Conservation (phyloP, 2,113 vertebrate species). For the Anoplopoma fimbria region DNA sequence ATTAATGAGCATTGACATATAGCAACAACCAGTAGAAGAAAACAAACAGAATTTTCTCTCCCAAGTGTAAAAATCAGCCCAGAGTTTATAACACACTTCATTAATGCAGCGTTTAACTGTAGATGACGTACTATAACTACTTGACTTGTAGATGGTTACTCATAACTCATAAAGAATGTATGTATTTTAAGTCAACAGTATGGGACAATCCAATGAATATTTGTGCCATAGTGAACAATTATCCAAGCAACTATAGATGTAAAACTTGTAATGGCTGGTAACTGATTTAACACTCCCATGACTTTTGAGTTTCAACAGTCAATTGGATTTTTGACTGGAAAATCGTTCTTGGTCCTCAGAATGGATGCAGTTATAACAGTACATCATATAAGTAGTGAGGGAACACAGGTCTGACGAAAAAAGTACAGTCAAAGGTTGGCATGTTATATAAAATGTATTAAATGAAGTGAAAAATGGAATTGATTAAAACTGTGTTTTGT, state of each 20-base stretch:
- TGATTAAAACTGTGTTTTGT: background rate
- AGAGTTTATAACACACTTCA: constrained; percentile 36
- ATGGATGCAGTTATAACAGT: constrained; percentile 12
- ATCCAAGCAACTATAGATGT: constrained; percentile 44
- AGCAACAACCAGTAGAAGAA: constrained; percentile 20
- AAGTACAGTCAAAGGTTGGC: background rate
- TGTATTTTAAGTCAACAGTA: constrained; percentile 41
- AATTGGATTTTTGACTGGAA: constrained; percentile 43
- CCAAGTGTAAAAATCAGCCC: constrained; percentile 26
- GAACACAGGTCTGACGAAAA: background rate
- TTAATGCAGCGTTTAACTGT: constrained; percentile 31
- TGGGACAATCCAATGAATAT: constrained; percentile 55
- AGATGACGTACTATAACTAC: constrained; percentile 48
- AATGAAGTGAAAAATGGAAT: background rate
- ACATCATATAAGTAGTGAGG: background rate
- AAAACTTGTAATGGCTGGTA: constrained; percentile 46
- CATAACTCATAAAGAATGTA: constrained; percentile 55
- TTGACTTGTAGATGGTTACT: constrained; percentile 37
- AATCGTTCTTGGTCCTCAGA: constrained; percentile 9
- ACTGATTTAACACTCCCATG: constrained; percentile 51
- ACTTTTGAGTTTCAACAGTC: constrained; percentile 43
- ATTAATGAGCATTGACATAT: constrained; percentile 13
- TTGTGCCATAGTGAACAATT: constrained; percentile 51
- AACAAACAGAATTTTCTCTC: constrained; percentile 18
- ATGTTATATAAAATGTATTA: background rate